Evolutionary conservation across 2,888 invertebrate species (phyloP), one percentile per base, ranked within the genome.

Genomic region (Oscheius sp.): DNA sequence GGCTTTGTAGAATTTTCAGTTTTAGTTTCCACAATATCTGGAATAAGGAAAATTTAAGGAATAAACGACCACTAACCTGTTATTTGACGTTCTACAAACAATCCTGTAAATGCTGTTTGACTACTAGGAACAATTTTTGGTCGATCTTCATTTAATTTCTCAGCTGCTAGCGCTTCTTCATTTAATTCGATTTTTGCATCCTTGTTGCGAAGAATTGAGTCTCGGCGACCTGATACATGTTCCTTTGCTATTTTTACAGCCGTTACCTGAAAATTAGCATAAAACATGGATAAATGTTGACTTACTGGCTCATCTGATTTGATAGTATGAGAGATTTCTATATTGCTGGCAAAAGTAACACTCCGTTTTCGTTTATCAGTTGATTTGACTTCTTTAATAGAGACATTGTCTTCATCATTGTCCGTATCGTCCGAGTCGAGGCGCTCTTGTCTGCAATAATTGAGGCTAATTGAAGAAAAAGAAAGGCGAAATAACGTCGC

Each of bases 361-460:
- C 55, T 39, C n/a, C 55, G 10, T 45, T 39, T 66, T 10, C 45
- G 46, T 10, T 17, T 20, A 10, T 39, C 17, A 23, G 45, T 45
- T 10, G 64, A 17, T 4, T 25, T 10, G 10, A 33, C 64, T 5
- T 33, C 50, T 33, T 45, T 42, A 3, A 48, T 46, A 31, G 29
- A n/a, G 4, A 27, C 31, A n/a, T 55, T 23, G 31, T 57, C 42
- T 33, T 45, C 67, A 4, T 37, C 48, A 15, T 68, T 58, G 23
- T 58, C 61, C 12, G 58, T 17, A 50, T 68, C 68, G 48, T 68
- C 68, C 23, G 68, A 68, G 50, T 68, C 68, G 17, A 68, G 8
- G 15, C 34, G 61, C 10, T 55, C 25, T 25, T 45, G 33, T 29
- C 64, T 64, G 64, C 8, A 64, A 64, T 15, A 52, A 27, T 27